Percentiles rank a stretch among this genome's conserved stretches.
Evolutionary conservation across 2,113 vertebrate genomes (phyloP).

Genomic region (Chloropsis hardwickii): DNA sequence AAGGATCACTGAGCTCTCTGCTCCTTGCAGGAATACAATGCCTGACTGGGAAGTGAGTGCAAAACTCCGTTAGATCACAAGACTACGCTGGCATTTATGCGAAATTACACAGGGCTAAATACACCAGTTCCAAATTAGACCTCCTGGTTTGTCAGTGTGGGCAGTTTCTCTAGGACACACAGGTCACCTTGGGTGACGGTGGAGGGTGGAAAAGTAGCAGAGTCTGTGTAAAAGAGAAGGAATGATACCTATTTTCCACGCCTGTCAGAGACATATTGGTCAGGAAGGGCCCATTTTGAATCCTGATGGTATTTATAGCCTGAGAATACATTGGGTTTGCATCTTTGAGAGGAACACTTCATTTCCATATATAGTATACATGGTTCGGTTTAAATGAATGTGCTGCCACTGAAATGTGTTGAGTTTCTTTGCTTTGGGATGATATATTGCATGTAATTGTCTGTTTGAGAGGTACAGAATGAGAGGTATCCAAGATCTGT

Average conservation of each 20-base stretch:
- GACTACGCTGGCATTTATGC: neutral
- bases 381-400: constrained; percentile 42
- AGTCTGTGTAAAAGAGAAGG: neutral
- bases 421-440: constrained; percentile 42
- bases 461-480: constrained; percentile 25
- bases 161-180: neutral
- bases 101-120: neutral
- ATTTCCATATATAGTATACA: constrained; percentile 59
- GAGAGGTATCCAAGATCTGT: neutral
- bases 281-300: neutral
- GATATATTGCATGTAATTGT: constrained; percentile 25
- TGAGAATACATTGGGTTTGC: neutral
- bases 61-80: neutral
- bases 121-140: neutral
- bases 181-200: neutral
- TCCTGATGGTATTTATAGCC: constrained; percentile 38
- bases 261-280: neutral
- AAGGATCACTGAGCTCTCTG: neutral
- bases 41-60: neutral
- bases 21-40: neutral
- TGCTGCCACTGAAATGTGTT: constrained; percentile 54
- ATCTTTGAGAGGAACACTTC: constrained; percentile 39
- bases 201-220: neutral
- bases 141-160: neutral
- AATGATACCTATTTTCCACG: neutral